Evolutionary conservation across 2,113 vertebrate species (phyloP).

Genomic region (Hiodon tergisus): DNA sequence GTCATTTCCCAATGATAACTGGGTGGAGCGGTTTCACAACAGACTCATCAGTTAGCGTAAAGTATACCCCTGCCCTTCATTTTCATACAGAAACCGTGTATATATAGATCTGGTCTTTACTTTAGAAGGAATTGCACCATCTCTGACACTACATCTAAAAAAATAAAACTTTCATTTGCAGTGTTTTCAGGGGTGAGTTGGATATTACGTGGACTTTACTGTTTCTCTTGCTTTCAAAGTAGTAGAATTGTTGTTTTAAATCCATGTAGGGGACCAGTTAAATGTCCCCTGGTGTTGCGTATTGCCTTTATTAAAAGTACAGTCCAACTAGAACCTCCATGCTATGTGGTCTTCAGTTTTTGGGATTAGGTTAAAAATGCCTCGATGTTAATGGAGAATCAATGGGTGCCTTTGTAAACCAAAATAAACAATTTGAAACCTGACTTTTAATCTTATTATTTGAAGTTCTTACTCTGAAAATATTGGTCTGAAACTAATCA

Average conservation of each 20-base stretch:
- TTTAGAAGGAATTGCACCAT: slow-evolving; percentile 14
- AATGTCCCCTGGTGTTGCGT: not conserved
- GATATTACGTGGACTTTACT: not conserved
- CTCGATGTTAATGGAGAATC: slow-evolving; percentile 55
- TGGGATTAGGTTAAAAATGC: slow-evolving; percentile 17
- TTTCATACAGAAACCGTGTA: not conserved
- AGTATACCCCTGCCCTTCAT: not conserved
- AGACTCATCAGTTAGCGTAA: too few relatives aligned
- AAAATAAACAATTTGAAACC: slow-evolving; percentile 59
- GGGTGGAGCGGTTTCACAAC: not conserved
- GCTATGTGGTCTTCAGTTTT: slow-evolving; percentile 14
- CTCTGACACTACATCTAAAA: slow-evolving; percentile 9
- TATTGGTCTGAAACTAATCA: not conserved
- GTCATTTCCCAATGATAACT: not conserved
- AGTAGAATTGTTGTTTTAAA: not conserved
- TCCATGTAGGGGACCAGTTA: slow-evolving; percentile 9
- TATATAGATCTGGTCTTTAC: slow-evolving; percentile 13
- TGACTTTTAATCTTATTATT: slow-evolving; percentile 15
- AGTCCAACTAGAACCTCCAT: not conserved
- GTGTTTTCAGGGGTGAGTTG: not conserved
- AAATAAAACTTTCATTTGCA: not conserved
- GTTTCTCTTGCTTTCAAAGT: slow-evolving; percentile 7
- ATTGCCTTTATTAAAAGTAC: not conserved
- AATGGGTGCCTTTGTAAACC: slow-evolving; percentile 88
- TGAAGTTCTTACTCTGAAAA: not conserved